Evolutionary conservation across 2,888 invertebrate species (phyloP), one percentile per base, ranked within the genome.

Genomic region (Latheticus oryzae): DNA sequence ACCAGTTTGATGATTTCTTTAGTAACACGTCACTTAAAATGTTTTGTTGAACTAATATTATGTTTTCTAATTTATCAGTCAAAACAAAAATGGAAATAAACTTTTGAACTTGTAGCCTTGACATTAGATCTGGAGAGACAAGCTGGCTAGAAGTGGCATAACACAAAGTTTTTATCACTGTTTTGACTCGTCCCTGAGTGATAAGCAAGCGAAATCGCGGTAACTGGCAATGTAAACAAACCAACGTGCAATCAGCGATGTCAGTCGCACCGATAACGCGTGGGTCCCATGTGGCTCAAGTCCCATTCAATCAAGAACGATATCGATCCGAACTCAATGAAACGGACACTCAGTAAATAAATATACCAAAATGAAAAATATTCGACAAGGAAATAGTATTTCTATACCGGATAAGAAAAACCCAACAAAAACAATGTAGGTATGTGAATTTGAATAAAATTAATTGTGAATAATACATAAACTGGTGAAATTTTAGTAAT

Each of bases 221-320:
- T 54, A 57, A 52, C 59, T 45, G 61, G 9, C 53, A 40, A 59
- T 67, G 72, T 72, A 71, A 72, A 72, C 69, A 71, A 69, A 71
- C 70, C 68, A 61, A 63, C 67, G 65, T 69, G 69, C 65, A 69
- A 71, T 70, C 70, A 67, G 60, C 64, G 62, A 62, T 64, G 61
- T 64, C 63, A 58, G 56, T 40, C 61, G 61, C 42, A 19, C 43
- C 56, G 56, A 61, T 62, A 54, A 28, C 47, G 57, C 52, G n/a
- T 16, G 40, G 65, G 71, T 71, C 72, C 72, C 73, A 73, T 71
- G 73, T 71, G 73, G 67, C 63, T 66, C 62, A 60, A 62, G 67
- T 70, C 67, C 69, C 70, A 71, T 73, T 73, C 73, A 73, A 73
- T 73, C 71, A 71, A 65, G 57, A 62, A 61, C 54, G 65, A 62